Conservation (phyloP, 2,113 vertebrate genomes). For the Takifugu bimaculatus region DNA sequence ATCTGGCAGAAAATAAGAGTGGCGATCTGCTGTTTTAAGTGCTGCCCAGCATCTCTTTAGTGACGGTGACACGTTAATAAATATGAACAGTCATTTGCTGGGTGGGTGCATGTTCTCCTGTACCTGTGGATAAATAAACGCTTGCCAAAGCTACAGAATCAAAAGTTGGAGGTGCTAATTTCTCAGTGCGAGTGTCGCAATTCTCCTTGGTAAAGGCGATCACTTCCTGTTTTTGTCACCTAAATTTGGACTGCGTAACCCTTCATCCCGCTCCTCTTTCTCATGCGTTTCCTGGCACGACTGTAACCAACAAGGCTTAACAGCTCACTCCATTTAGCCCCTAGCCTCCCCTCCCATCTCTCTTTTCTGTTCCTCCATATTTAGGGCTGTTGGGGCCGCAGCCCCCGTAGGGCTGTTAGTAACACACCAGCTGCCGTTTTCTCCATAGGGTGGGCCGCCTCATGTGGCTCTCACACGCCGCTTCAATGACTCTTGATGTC, state of each 20-base stretch:
- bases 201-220: neutral
- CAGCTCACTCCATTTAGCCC: slow-evolving; percentile 58
- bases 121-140: too few species aligned
- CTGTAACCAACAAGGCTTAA: slow-evolving; percentile 59
- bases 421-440: slow-evolving; percentile 65
- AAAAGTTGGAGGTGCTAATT: too few species aligned
- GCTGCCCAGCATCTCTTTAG: neutral
- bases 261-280: neutral
- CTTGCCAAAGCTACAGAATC: too few species aligned
- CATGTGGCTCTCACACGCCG: slow-evolving; percentile 54
- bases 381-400: slow-evolving; percentile 46
- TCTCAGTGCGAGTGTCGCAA: too few species aligned
- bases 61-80: too few species aligned
- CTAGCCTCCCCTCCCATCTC: slow-evolving; percentile 35
- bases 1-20: neutral
- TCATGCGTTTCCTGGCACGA: slow-evolving; percentile 46
- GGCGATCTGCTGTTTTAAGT: neutral
- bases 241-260: slow-evolving; percentile 9
- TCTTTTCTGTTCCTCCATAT: slow-evolving; percentile 38
- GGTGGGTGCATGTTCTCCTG: too few species aligned
- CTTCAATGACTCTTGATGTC: slow-evolving; percentile 65
- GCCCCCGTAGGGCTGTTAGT: slow-evolving; percentile 62
- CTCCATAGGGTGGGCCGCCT: slow-evolving; percentile 58
- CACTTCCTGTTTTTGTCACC: slow-evolving; percentile 7
- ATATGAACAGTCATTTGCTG: neutral